phyloP scores from a whole-genome alignment of 2,888 invertebrate species.

The Cataglyphis albicans region DNA sequence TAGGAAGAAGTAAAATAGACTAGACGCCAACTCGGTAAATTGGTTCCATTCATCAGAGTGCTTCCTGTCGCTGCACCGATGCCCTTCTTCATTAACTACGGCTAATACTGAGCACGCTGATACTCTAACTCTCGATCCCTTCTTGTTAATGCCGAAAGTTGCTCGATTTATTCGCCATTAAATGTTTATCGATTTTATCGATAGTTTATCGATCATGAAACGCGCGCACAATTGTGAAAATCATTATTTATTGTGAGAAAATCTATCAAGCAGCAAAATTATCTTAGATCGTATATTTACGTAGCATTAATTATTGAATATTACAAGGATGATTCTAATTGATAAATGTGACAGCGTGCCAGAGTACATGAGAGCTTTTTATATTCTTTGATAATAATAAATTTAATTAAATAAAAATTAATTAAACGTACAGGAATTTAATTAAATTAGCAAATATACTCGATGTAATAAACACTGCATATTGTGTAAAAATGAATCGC shows the following conservation, averaged over 20 bases:
- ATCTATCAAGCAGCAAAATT: background rate
- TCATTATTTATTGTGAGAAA: background rate
- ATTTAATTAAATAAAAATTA: background rate
- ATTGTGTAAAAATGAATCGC: conserved; percentile 45
- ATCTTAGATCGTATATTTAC: background rate
- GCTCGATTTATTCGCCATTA: conserved; percentile 36
- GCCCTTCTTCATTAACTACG: conserved; percentile 59
- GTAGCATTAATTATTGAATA: conserved; percentile 4
- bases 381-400: conserved; percentile 28
- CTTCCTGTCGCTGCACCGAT: conserved; percentile 73
- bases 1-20: conserved; percentile 70
- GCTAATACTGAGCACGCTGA: conserved; percentile 64
- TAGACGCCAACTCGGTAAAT: conserved; percentile 80
- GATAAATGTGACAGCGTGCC: background rate
- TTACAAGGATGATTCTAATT: conserved; percentile 12
- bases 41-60: conserved; percentile 81
- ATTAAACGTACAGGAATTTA: conserved; percentile 36
- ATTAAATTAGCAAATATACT: conserved; percentile 37
- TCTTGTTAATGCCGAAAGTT: conserved; percentile 49
- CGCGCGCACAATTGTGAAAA: conserved; percentile 13
- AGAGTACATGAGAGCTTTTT: conserved; percentile 6
- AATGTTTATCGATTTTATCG: conserved; percentile 36
- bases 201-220: background rate
- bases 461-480: conserved; percentile 26
- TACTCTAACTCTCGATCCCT: conserved; percentile 58